phyloP scores from a whole-genome alignment of 2,888 invertebrate species.

The Phyto melanocephala region DNA sequence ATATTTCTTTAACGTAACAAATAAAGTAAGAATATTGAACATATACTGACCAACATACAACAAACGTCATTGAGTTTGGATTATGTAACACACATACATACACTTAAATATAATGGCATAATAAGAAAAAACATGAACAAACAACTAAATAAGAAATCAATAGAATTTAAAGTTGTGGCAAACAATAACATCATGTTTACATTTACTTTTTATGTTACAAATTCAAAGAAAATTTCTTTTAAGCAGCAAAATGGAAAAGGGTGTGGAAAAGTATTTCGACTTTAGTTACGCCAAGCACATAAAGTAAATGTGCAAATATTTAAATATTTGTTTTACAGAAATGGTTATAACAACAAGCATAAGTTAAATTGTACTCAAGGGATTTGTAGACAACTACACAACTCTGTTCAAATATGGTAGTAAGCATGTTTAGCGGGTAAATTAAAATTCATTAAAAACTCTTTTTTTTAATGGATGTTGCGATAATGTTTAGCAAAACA shows the following conservation, averaged over 20 bases:
- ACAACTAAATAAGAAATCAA: background rate
- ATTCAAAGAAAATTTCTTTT: constrained; percentile 37
- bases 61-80: constrained; percentile 48
- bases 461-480: background rate
- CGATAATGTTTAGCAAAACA: background rate
- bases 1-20: background rate
- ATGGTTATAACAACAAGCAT: constrained; percentile 14
- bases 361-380: constrained; percentile 46
- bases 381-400: constrained; percentile 34
- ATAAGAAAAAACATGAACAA: constrained; percentile 38
- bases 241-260: background rate
- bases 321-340: constrained; percentile 32
- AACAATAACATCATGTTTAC: constrained; percentile 25
- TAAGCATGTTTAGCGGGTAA: background rate
- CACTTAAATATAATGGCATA: constrained; percentile 41
- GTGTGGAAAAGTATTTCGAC: background rate
- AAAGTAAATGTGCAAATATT: constrained; percentile 22
- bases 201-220: constrained; percentile 36
- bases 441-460: constrained; percentile 23
- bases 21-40: constrained; percentile 35
- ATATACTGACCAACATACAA: constrained; percentile 25
- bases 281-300: background rate
- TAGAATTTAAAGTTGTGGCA: background rate
- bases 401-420: background rate
- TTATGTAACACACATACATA: constrained; percentile 54